Base-by-base conservation (phyloP, 35 echinoderm and acorn worm species). In the Lytechinus variegatus region DNA sequence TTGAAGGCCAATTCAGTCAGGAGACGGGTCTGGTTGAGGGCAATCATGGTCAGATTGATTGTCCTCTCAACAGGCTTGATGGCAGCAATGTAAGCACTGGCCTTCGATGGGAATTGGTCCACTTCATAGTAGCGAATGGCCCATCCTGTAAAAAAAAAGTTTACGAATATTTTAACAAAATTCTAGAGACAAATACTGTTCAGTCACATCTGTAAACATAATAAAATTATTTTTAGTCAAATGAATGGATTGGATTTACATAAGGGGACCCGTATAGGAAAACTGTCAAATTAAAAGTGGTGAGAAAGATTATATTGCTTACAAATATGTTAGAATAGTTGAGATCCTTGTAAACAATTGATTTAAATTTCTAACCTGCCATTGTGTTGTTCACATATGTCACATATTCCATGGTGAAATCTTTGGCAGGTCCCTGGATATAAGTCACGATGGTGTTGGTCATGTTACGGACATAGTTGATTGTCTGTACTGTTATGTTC, bases 81-180 rank as follows among this genome's bases (percentile, higher is more conserved):
- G 54, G 86, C 28, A 29, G 94, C 60, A 86, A 86, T 61, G 56
- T 58, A 86, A 52, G 10, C 12, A 95, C 94, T 58, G n/a, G 95
- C 95, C 57, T 56, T 95, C 53, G 79, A 88, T 91, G 97, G 96
- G 28, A 97, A 87, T 60, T 95, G 93, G 52, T 97, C 54, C 51
- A 97, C 89, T 56, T 98, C 96, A 92, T 98, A 98, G 55, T 97
- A 98, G 79, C 96, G 96, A 54, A 94, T 91, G 9, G 94, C 54
- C 96, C 96, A 98, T n/a, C 97, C 96, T 96, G 55, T 54, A 92
- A 11, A 51, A 95, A 8, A 52, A 71, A 95, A 95, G 2, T 71
- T 21, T 4, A 21, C 5, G 21, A 21, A 71, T 71, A 44, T 44
- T 44, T 44, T 44, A 44, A 44, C 33, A 44, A 44, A 44, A 44